Percentiles rank a stretch among this genome's conserved stretches.
phyloP scores from a whole-genome alignment of 2,113 vertebrate species.

The Oreamnos americanus region DNA sequence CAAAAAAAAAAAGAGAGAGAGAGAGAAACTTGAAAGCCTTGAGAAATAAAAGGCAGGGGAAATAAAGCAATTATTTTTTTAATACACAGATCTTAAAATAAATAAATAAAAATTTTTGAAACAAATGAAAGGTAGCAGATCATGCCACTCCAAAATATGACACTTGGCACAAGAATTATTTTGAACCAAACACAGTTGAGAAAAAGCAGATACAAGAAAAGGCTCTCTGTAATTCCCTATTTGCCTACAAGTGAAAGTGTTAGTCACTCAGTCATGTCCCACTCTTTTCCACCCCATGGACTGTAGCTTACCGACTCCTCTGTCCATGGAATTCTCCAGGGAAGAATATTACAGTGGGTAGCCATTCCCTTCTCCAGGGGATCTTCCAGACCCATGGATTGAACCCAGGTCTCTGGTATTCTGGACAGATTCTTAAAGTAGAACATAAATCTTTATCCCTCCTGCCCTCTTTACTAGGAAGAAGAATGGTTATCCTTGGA shows the following conservation, averaged over 20 bases:
- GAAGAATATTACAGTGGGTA: neutral
- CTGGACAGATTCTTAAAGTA: neutral
- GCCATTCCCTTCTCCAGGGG: neutral
- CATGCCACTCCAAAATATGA: neutral
- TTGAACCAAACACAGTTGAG: neutral
- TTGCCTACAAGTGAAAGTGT: neutral
- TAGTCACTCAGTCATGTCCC: neutral
- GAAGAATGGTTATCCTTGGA: neutral
- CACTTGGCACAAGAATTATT: neutral
- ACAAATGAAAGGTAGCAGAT: neutral
- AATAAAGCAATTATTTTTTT: neutral
- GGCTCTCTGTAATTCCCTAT: neutral
- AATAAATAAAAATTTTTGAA: neutral
- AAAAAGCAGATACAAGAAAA: neutral
- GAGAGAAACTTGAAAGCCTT: neutral
- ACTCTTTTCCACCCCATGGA: neutral
- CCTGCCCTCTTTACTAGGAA: neutral
- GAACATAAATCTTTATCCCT: neutral
- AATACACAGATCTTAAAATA: neutral
- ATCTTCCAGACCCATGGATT: neutral
- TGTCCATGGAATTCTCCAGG: neutral
- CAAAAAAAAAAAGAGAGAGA: neutral
- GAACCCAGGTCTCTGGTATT: neutral
- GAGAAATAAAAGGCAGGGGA: neutral
- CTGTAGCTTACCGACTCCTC: accelerated